Evolutionary conservation across 2,113 vertebrate species (phyloP).

Genomic region (Sialia sialis): DNA sequence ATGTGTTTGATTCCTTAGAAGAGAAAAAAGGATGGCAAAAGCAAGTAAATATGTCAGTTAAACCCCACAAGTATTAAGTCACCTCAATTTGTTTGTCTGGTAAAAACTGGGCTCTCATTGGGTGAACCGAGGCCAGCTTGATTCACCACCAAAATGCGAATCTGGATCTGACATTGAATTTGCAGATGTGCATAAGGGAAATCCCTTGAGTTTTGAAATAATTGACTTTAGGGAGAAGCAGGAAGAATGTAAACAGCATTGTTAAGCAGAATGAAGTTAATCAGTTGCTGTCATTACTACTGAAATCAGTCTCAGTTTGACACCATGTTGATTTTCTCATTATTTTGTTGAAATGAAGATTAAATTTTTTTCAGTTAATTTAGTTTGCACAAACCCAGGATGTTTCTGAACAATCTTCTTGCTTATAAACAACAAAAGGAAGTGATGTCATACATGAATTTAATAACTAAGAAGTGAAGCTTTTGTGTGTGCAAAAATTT

Average conservation of each 20-base stretch:
- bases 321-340: constrained; percentile 18
- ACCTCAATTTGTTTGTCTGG: constrained; percentile 72
- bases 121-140: constrained; percentile 63
- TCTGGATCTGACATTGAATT: constrained; percentile 70
- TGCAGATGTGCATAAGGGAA: constrained; percentile 77
- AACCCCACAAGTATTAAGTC: constrained; percentile 70
- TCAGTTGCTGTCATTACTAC: constrained; percentile 5
- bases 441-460: constrained; percentile 33
- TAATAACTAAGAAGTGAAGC: neutral
- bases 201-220: constrained; percentile 62
- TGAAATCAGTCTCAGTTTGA: constrained; percentile 41
- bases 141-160: constrained; percentile 67
- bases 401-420: constrained; percentile 11
- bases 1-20: neutral
- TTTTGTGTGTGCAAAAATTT: neutral
- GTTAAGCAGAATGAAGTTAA: constrained; percentile 40
- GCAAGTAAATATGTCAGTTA: constrained; percentile 42
- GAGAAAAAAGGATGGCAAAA: constrained; percentile 44
- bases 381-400: neutral
- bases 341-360: constrained; percentile 28
- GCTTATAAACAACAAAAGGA: constrained; percentile 56
- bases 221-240: constrained; percentile 9
- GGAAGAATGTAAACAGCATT: constrained; percentile 54
- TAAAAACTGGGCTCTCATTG: constrained; percentile 44
- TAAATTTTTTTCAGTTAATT: neutral